Evolutionary conservation across 2,888 invertebrate species (phyloP).

Genomic region (Mylabris sibirica): DNA sequence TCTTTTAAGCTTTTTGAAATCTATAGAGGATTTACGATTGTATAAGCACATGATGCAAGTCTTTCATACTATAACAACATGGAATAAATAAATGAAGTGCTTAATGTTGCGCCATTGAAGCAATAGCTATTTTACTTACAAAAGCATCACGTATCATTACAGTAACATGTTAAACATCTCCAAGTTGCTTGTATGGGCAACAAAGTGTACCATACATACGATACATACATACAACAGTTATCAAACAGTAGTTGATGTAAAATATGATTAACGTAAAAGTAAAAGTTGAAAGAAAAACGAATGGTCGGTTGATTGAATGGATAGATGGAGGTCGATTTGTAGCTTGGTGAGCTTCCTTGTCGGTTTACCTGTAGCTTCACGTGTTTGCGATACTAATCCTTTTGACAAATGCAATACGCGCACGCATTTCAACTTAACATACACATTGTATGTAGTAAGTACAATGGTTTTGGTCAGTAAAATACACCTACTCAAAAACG

Average conservation of each 20-base stretch:
- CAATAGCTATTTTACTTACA: background rate
- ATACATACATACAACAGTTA: background rate
- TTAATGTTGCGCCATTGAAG: slow-evolving; percentile 13
- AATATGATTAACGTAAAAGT: slow-evolving; percentile 16
- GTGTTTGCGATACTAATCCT: slow-evolving; percentile 39
- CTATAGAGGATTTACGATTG: slow-evolving; percentile 6
- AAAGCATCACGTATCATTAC: background rate
- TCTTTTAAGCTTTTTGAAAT: slow-evolving; percentile 14
- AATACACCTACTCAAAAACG: slow-evolving; percentile 26
- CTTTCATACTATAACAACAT: slow-evolving; percentile 5
- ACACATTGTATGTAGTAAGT: no score
- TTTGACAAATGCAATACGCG: slow-evolving; percentile 37
- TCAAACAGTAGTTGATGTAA: slow-evolving; percentile 16
- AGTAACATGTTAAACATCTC: background rate
- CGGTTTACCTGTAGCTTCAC: slow-evolving; percentile 31
- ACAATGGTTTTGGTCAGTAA: slow-evolving; percentile 26
- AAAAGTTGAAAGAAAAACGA: slow-evolving; percentile 2
- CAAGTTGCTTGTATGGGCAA: background rate
- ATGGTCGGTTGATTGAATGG: no score
- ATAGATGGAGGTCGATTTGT: background rate
- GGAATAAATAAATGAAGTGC: slow-evolving; percentile 13
- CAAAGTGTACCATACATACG: background rate
- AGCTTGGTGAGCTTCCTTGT: slow-evolving; percentile 24
- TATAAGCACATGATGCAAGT: slow-evolving; percentile 10
- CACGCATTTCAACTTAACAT: slow-evolving; percentile 35